These are phyloP conservation scores for Pangasius sanitwongsei DNA, from an alignment of 2,797 vertebrate genomes.

Conservation along the genomic window DNA sequence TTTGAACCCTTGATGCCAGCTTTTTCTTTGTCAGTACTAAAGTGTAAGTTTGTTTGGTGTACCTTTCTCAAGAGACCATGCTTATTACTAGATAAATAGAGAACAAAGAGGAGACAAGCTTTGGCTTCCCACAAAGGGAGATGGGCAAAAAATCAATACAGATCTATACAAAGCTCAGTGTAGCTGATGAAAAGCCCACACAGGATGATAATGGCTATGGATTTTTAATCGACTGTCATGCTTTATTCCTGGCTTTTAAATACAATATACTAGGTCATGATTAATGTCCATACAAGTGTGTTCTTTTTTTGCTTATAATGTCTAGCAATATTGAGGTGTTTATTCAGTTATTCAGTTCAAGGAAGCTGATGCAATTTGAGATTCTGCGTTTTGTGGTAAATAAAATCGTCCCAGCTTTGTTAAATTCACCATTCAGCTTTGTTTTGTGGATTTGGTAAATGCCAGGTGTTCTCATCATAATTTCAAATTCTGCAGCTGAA, in stretches of 20 bases:
- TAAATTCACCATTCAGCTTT: neutral
- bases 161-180: constrained; percentile 37
- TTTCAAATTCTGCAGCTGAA: neutral
- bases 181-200: constrained; percentile 45
- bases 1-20: neutral
- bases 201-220: constrained; percentile 72
- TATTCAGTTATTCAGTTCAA: neutral
- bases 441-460: constrained; percentile 1
- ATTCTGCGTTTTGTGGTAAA: neutral
- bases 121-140: constrained; percentile 55
- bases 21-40: neutral
- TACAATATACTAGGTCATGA: constrained; percentile 54
- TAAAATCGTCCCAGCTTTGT: neutral
- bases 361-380: neutral
- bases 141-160: constrained; percentile 66
- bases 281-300: constrained; percentile 46
- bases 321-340: constrained; percentile 28
- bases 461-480: constrained; percentile 13
- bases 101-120: constrained; percentile 52
- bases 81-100: constrained; percentile 43
- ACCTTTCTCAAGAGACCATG: neutral
- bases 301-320: constrained; percentile 37
- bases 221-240: constrained; percentile 66
- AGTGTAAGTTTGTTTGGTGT: constrained; percentile 14
- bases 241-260: constrained; percentile 62